These are phyloP conservation scores for Thunnus thynnus DNA, from an alignment of 2,113 vertebrate species.

Conservation along the genomic window DNA sequence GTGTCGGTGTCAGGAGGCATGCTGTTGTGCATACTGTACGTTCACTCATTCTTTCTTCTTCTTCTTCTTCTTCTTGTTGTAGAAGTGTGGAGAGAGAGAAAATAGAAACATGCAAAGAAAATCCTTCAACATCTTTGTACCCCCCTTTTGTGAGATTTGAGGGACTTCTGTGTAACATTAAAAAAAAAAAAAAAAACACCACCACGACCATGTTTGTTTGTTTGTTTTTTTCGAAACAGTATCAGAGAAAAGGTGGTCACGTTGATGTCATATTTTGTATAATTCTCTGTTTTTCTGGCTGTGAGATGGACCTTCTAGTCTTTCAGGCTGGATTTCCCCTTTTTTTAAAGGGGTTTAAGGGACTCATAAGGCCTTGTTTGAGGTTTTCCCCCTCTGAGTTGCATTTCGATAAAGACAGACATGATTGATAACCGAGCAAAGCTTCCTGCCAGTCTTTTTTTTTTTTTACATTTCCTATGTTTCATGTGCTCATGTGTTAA, in stretches of 20 bases:
- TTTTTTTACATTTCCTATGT: conserved; percentile 49
- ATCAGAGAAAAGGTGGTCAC: conserved; percentile 14
- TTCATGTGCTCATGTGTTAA: conserved; percentile 55
- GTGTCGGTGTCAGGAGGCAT: conserved; percentile 68
- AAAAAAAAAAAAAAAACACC: neutral
- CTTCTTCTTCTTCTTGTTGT: neutral
- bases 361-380: conserved; percentile 21
- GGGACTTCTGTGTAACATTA: conserved; percentile 43
- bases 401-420: conserved; percentile 40
- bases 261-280: conserved; percentile 69
- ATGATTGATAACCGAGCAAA: conserved; percentile 38
- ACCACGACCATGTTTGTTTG: neutral
- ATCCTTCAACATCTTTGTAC: conserved; percentile 40
- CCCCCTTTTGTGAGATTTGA: conserved; percentile 36
- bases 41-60: conserved; percentile 14
- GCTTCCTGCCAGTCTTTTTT: conserved; percentile 45
- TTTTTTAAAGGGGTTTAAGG: conserved; percentile 8
- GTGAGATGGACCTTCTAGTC: conserved; percentile 57
- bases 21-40: conserved; percentile 46
- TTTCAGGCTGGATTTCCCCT: conserved; percentile 15
- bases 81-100: conserved; percentile 30
- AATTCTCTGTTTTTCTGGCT: conserved; percentile 22
- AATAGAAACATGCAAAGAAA: conserved; percentile 46
- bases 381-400: conserved; percentile 42
- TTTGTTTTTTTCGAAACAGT: conserved; percentile 14